A percentile compares a stretch with the other conserved stretches of the same genome.
phyloP scores from a whole-genome alignment of 2,113 vertebrate species.

The Sterrhoptilus dennistouni region DNA sequence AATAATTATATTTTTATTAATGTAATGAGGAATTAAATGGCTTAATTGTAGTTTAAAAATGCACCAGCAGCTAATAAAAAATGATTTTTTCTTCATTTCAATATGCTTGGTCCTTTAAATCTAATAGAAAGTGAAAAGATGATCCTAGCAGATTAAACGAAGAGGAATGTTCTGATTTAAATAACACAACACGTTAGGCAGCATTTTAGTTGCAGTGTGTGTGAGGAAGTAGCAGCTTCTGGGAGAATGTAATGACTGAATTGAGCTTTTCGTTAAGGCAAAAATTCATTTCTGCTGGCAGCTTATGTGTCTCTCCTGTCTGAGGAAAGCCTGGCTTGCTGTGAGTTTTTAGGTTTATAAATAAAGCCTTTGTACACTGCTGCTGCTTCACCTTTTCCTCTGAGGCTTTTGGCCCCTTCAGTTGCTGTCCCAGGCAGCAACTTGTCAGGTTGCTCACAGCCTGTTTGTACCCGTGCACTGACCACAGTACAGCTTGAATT shows the following conservation, averaged over 20 bases:
- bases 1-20: not conserved
- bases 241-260: not conserved
- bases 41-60: not conserved
- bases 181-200: accelerated
- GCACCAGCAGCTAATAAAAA: not conserved
- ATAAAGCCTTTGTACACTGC: not conserved
- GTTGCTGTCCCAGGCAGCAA: accelerated
- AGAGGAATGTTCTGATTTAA: not conserved
- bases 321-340: not conserved
- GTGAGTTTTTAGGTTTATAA: not conserved
- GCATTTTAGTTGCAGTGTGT: not conserved
- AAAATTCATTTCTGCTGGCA: not conserved
- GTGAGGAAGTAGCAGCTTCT: not conserved
- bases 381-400: not conserved
- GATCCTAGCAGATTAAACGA: not conserved
- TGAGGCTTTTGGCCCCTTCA: not conserved
- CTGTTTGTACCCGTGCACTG: not conserved
- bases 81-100: not conserved
- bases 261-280: not conserved
- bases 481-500: not conserved
- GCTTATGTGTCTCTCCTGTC: not conserved
- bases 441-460: not conserved
- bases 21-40: not conserved
- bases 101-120: not conserved
- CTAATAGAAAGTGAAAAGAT: not conserved